Evolutionary conservation across 2,797 vertebrate genomes (phyloP).

Genomic region (Capromys pilorides): DNA sequence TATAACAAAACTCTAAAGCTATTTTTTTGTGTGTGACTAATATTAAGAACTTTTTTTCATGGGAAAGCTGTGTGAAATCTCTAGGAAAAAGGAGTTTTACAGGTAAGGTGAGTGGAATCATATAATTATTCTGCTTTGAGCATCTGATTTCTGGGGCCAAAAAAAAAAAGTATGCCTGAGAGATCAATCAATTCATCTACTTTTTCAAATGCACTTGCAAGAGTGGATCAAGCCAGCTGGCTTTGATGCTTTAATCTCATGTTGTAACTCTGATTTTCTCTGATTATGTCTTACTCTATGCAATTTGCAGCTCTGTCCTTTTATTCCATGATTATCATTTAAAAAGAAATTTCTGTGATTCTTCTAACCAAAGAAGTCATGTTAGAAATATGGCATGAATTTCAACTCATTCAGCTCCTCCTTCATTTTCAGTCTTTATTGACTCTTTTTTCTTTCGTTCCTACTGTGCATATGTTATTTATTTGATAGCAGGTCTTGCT

Average conservation of each 20-base stretch:
- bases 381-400: background rate
- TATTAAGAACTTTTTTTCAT: background rate
- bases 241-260: background rate
- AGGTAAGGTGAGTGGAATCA: background rate
- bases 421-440: background rate
- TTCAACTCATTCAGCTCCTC: background rate
- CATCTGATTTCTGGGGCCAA: background rate
- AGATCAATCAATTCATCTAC: too few relatives aligned
- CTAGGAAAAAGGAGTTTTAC: accelerated
- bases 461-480: accelerated
- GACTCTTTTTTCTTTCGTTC: background rate
- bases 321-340: background rate
- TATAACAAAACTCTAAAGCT: background rate
- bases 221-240: background rate
- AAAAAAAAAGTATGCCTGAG: too few relatives aligned
- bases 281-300: too few relatives aligned
- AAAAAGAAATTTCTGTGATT: background rate
- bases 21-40: background rate
- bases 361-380: background rate
- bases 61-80: background rate
- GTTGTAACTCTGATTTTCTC: background rate
- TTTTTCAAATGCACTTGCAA: background rate
- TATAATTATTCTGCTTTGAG: background rate
- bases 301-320: background rate
- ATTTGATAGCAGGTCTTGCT: too few relatives aligned